Evolutionary conservation across 2,113 vertebrate species (phyloP).

Genomic region (Melanostigma gelatinosum): DNA sequence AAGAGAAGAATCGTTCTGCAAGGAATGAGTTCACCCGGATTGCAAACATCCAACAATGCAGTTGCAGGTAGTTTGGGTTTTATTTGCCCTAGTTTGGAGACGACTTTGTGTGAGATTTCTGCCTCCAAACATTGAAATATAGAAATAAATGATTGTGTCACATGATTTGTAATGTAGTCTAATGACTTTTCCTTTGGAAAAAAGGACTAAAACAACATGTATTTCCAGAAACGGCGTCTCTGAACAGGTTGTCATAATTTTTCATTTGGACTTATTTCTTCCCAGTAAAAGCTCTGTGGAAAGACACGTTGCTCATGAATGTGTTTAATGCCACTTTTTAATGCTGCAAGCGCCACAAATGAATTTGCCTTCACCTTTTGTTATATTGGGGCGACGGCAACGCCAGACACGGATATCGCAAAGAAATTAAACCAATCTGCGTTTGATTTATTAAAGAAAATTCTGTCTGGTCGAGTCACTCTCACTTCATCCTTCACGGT

Average conservation of each 20-base stretch:
- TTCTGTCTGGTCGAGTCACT: constrained; percentile 9
- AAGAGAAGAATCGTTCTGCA: background rate
- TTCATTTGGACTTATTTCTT: background rate
- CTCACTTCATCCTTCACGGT: background rate
- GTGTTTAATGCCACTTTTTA: constrained; percentile 1
- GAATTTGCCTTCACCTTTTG: background rate
- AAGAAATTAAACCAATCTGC: background rate
- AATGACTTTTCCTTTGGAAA: background rate
- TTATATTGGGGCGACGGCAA: background rate
- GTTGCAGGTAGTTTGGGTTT: background rate
- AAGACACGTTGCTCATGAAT: background rate
- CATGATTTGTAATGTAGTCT: background rate
- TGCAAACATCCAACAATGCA: constrained; percentile 4
- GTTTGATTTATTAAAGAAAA: background rate
- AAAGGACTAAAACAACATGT: background rate
- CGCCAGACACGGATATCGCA: background rate
- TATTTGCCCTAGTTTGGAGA: background rate
- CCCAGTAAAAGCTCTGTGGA: background rate
- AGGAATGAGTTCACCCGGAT: constrained; percentile 3
- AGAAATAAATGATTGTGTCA: background rate
- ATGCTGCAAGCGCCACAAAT: background rate
- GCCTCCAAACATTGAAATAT: background rate
- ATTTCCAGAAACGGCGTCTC: background rate
- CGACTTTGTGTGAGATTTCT: background rate
- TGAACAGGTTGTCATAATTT: background rate